phyloP scores from a whole-genome alignment of 2,888 invertebrate species.

The Ectemnius lituratus region DNA sequence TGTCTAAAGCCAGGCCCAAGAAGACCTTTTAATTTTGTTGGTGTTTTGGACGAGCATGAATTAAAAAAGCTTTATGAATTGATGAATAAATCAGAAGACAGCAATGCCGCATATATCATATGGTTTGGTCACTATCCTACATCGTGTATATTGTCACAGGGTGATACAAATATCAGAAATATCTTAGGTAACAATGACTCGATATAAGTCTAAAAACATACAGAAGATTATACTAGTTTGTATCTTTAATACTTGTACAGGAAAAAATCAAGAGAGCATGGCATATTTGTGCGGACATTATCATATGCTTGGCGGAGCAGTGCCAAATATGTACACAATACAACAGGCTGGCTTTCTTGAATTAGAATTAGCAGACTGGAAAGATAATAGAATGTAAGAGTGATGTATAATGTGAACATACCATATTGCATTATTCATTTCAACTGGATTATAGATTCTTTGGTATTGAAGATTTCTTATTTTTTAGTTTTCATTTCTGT shows the following conservation, averaged over 20 bases:
- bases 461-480: not conserved
- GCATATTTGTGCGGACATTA: constrained; percentile 94
- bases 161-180: constrained; percentile 78
- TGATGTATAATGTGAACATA: constrained; percentile 31
- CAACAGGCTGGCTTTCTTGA: constrained; percentile 91
- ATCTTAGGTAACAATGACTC: constrained; percentile 66
- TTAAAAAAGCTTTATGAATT: constrained; percentile 81
- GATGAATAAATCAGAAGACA: constrained; percentile 79
- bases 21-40: constrained; percentile 94
- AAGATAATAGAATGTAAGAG: constrained; percentile 88
- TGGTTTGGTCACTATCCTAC: constrained; percentile 97
- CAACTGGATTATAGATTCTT: not conserved
- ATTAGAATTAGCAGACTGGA: constrained; percentile 95
- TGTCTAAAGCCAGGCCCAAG: constrained; percentile 92
- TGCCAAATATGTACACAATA: constrained; percentile 91
- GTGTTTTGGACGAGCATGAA: constrained; percentile 82
- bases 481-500: constrained; percentile 7
- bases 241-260: constrained; percentile 74
- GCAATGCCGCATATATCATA: constrained; percentile 82
- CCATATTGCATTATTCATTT: not conserved
- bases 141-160: constrained; percentile 86
- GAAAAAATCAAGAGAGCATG: constrained; percentile 81
- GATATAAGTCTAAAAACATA: not conserved
- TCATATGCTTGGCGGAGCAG: constrained; percentile 89
- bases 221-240: not conserved